Percentiles rank a stretch among this genome's conserved stretches.
Conservation (phyloP, 2,113 vertebrate genomes). For the Crotalus helleri region DNA sequence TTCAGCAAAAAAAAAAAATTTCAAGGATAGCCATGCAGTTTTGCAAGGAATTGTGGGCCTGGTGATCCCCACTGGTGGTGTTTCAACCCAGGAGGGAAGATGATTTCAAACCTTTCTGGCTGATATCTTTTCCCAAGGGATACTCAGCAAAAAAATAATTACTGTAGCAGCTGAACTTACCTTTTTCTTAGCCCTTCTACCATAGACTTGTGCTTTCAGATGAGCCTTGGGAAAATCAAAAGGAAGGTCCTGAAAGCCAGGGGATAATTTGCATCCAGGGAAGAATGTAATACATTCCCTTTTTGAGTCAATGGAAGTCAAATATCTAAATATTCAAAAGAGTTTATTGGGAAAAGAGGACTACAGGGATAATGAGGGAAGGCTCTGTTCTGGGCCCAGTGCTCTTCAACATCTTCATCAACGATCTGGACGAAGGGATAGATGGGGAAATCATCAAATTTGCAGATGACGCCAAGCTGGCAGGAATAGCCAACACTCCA, state of each 20-base stretch:
- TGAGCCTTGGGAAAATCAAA: background rate
- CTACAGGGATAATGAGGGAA: background rate
- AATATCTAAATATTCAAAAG: background rate
- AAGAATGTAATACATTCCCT: background rate
- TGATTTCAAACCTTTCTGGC: background rate
- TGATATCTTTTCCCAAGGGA: background rate
- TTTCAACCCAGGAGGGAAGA: background rate
- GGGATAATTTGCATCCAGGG: background rate
- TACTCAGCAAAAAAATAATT: background rate
- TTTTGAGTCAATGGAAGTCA: background rate
- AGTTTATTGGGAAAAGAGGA: background rate
- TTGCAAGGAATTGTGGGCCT: background rate
- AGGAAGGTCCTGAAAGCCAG: background rate
- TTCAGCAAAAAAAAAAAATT: background rate
- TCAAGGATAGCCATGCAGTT: background rate
- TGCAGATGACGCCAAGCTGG: no score
- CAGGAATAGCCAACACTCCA: no score
- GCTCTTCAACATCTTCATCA: no score
- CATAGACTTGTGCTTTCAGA: background rate
- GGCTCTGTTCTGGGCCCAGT: no score
- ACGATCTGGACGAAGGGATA: no score
- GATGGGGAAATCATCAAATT: no score
- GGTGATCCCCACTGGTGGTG: background rate
- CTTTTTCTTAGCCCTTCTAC: background rate
- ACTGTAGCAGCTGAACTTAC: background rate